Conservation (phyloP, 2,797 vertebrate species). For the Lithobates pipiens region DNA sequence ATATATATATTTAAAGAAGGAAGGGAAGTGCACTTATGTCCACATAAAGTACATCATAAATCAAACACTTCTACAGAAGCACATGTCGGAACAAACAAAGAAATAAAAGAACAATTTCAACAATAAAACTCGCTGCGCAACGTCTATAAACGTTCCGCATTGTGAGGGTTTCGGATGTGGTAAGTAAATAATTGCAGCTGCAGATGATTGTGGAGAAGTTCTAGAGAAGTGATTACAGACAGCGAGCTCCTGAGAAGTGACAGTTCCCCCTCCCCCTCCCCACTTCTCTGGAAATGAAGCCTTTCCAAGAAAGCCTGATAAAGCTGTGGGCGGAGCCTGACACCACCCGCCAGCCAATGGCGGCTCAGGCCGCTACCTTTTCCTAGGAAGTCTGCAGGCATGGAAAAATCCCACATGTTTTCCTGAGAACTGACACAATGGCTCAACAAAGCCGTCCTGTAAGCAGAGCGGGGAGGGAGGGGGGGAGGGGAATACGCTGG, state of each 20-base stretch:
- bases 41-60: too few relatives aligned
- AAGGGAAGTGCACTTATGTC: too few relatives aligned
- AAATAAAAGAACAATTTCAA: too few relatives aligned
- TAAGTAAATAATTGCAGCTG: neutral
- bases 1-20: too few relatives aligned
- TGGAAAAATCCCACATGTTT: conserved; percentile 52
- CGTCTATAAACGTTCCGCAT: neutral
- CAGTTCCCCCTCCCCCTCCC: neutral
- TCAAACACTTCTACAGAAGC: too few relatives aligned
- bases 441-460: conserved; percentile 9
- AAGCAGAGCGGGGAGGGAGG: neutral
- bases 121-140: neutral
- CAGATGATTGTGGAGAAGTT: neutral
- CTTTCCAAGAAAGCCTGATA: conserved; percentile 62
- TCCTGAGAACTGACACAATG: conserved; percentile 60
- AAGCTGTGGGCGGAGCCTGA: conserved; percentile 40
- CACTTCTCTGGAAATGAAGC: conserved; percentile 51
- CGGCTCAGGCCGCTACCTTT: conserved; percentile 4
- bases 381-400: conserved; percentile 53
- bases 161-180: neutral
- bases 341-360: conserved; percentile 17
- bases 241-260: neutral
- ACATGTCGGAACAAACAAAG: too few relatives aligned
- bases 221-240: conserved; percentile 4
- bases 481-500: neutral